Evolutionary conservation across 2,113 vertebrate species (phyloP), one percentile per base, ranked within the genome.

Genomic region (Colius striatus): DNA sequence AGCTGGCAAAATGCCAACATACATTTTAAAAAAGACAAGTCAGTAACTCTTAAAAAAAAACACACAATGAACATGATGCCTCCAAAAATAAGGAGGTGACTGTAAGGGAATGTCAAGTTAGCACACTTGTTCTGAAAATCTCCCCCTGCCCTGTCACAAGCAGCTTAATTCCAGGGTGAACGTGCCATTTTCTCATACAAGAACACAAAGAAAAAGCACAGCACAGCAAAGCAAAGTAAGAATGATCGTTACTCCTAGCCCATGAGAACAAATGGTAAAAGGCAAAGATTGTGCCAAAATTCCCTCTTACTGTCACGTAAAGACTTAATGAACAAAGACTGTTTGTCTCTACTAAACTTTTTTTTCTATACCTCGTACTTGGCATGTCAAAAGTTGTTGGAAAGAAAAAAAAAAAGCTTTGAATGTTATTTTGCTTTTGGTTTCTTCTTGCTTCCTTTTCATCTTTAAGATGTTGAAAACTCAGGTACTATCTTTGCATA

Each of bases 401-500:
- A 30, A 0, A 23, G 61, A 53, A 68, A 36, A 32, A 57, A 70
- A 67, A n/a, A 85, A 82, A 91, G 50, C 67, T 78, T 91, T 41
- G 38, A 41, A 41, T 41, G 38, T 41, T 9, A 41, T 41, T 41
- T 41, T 41, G 38, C 38, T 41, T 41, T 41, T 75, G 58, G 34
- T 41, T 23, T 80, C 62, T 88, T 89, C 76, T 57, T 84, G 53
- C 84, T 95, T 95, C 66, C 61, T 94, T 96, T 96, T 94, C 58
- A 87, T 93, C 68, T 70, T 92, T 68, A 92, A 65, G 68, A 92
- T 86, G 73, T 87, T 94, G 71, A 94, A 94, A 96, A 95, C 89
- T 92, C 89, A 97, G 95, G 89, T 97, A 94, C 90, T 85, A 87
- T 74, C 84, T 94, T 95, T 84, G 78, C 94, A 96, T 87, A 77